phyloP scores from a whole-genome alignment of 1,140 invertebrate genomes.

The Phortica variegata region DNA sequence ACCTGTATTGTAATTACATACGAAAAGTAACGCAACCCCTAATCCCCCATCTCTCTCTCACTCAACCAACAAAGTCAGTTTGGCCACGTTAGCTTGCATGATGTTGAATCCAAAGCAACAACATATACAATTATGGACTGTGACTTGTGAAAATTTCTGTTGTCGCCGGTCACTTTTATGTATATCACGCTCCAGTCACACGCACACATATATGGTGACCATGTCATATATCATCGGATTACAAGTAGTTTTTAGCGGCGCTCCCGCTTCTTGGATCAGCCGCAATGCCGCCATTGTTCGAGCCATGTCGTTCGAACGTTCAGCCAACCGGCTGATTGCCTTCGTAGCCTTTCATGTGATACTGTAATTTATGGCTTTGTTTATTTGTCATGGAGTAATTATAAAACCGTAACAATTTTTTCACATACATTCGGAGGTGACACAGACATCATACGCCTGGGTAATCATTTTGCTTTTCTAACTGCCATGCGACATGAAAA shows the following conservation, averaged over 20 bases:
- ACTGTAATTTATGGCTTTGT: constrained; percentile 49
- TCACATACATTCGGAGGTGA: no score
- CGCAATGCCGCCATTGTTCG: constrained; percentile 7
- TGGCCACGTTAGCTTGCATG: no score
- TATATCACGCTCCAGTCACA: no score
- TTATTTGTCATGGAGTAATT: constrained; percentile 44
- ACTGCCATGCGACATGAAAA: no score
- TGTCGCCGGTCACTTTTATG: constrained; percentile 2
- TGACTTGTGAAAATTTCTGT: not conserved
- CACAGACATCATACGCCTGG: no score
- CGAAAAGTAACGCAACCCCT: constrained; percentile 13
- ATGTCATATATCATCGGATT: no score
- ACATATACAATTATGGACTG: not conserved
- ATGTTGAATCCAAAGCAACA: no score
- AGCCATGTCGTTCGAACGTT: not conserved
- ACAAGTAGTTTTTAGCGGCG: not conserved
- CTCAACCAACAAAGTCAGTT: no score
- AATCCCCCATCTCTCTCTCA: constrained; percentile 22
- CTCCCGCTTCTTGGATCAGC: not conserved
- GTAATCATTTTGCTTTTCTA: no score
- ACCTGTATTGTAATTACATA: constrained; percentile 29
- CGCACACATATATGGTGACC: no score
- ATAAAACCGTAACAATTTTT: constrained; percentile 15
- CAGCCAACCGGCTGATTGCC: not conserved
- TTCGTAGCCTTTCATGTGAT: constrained; percentile 40